phyloP scores from a whole-genome alignment of 92 coral and sea anemone species.

The Siderastrea radians region DNA sequence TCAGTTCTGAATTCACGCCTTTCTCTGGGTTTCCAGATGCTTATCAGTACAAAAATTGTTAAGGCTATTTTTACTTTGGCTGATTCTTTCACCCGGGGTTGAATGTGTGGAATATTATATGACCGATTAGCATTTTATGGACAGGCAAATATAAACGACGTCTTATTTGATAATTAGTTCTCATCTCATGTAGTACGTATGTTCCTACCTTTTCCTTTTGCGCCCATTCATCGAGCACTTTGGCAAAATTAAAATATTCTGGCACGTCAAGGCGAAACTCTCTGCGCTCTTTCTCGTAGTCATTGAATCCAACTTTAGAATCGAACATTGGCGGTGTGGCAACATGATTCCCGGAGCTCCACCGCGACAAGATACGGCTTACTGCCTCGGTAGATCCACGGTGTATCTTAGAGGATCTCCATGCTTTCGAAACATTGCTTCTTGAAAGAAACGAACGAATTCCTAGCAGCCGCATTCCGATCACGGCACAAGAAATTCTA shows the following conservation, averaged over 20 bases:
- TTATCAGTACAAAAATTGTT: too few species aligned
- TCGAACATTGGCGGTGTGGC: slow-evolving; percentile 76
- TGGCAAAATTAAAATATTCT: slow-evolving; percentile 86
- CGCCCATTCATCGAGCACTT: slow-evolving; percentile 85
- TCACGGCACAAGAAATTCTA: neutral
- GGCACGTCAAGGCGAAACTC: slow-evolving; percentile 74
- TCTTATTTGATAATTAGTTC: too few species aligned
- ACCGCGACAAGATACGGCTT: slow-evolving; percentile 2
- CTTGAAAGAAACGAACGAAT: neutral
- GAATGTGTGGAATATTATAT: too few species aligned
- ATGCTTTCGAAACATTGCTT: neutral
- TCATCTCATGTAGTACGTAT: too few species aligned
- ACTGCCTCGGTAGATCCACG: neutral
- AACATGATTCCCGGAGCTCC: slow-evolving; percentile 12
- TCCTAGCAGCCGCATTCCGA: slow-evolving; percentile 10
- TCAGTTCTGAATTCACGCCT: too few species aligned
- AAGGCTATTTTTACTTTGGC: too few species aligned
- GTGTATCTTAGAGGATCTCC: slow-evolving; percentile 5
- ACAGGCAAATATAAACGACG: too few species aligned
- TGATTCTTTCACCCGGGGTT: too few species aligned
- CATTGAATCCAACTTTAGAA: slow-evolving; percentile 82
- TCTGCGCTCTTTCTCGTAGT: slow-evolving; percentile 74
- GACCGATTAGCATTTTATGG: too few species aligned
- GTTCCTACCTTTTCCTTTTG: slow-evolving; percentile 70
- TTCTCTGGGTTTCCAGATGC: too few species aligned